A percentile compares a stretch with the other conserved stretches of the same genome.
Evolutionary conservation across 2,113 vertebrate genomes (phyloP).

Genomic region (Pterocles burchelli): DNA sequence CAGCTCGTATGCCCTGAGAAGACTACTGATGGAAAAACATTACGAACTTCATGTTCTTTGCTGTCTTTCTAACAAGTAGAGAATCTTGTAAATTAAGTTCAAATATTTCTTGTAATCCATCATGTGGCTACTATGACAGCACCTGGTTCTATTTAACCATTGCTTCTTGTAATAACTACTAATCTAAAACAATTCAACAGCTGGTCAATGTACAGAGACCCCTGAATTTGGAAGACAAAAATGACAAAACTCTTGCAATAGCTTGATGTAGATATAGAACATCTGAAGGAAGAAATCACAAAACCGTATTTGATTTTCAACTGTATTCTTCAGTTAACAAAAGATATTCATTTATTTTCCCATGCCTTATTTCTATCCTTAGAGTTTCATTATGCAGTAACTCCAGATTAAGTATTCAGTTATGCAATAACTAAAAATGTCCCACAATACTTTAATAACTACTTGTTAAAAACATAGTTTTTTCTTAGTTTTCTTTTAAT

Average conservation of each 20-base stretch:
- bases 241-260: neutral
- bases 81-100: neutral
- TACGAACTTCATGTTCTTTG: neutral
- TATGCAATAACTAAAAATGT: neutral
- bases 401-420: neutral
- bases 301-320: neutral
- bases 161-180: neutral
- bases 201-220: neutral
- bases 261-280: neutral
- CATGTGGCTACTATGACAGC: neutral
- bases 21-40: neutral
- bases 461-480: neutral
- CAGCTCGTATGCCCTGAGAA: fast-evolving
- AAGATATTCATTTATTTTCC: neutral
- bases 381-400: neutral
- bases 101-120: neutral
- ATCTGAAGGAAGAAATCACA: neutral
- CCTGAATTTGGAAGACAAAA: neutral
- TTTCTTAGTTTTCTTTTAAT: neutral
- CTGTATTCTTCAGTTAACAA: neutral
- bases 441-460: neutral
- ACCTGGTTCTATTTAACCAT: neutral
- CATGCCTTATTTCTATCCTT: neutral
- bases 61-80: neutral
- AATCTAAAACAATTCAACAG: neutral